Evolutionary conservation across 35 echinoderm and acorn worm genomes (phyloP).

Genomic region (Heliocidaris tuberculata): DNA sequence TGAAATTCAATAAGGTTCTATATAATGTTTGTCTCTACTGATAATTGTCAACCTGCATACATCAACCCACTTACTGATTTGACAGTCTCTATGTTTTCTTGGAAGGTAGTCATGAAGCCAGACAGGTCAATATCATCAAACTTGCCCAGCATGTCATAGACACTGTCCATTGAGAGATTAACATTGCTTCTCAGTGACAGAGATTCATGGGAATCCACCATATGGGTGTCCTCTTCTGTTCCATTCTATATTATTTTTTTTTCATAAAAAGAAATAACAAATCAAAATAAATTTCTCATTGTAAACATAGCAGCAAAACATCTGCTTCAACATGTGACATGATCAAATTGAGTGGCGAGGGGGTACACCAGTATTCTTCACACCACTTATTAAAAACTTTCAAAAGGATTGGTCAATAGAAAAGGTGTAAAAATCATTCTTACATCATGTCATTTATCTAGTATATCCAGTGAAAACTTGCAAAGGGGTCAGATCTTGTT

Average conservation of each 20-base stretch:
- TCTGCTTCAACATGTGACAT: neutral
- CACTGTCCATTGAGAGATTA: constrained; percentile 58
- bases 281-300: neutral
- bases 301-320: neutral
- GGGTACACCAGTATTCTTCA: no score
- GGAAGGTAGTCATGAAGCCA: constrained; percentile 48
- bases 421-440: no score
- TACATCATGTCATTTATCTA: no score
- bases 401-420: no score
- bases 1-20: no score
- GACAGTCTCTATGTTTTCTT: constrained; percentile 80
- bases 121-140: constrained; percentile 59
- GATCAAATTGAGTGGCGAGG: neutral
- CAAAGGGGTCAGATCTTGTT: no score
- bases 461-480: no score
- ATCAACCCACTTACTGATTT: constrained; percentile 61
- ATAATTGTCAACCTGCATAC: no score
- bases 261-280: neutral
- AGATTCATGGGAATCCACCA: constrained; percentile 8
- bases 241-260: constrained; percentile 33
- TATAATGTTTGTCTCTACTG: no score
- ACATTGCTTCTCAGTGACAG: constrained; percentile 41
- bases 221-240: constrained; percentile 33
- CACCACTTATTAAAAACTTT: no score
- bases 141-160: constrained; percentile 47